Evolutionary conservation across 1,140 invertebrate genomes (phyloP).

Genomic region (Drosophila grimshawi): DNA sequence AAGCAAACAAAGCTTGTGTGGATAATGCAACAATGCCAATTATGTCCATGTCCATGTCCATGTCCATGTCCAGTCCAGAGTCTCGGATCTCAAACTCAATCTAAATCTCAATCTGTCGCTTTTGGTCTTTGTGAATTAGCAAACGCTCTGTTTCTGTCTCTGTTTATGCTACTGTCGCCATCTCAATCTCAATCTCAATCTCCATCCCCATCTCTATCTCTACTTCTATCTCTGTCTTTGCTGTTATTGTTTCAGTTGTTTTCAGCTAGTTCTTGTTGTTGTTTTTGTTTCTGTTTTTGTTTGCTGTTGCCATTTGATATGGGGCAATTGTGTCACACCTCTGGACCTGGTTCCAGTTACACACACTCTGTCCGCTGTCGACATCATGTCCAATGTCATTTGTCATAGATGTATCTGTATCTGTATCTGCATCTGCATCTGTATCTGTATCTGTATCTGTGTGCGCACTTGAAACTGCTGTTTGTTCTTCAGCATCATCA

Average conservation of each 20-base stretch:
- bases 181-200: slow-evolving; percentile 17
- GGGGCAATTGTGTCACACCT: slow-evolving; percentile 72
- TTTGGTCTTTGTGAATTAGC: slow-evolving; percentile 49
- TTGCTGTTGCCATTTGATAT: slow-evolving; percentile 58
- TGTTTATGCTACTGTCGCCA: no score
- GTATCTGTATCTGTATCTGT: neutral
- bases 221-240: slow-evolving; percentile 15
- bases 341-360: slow-evolving; percentile 46
- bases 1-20: neutral
- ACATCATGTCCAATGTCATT: slow-evolving; percentile 66
- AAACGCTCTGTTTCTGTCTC: slow-evolving; percentile 7
- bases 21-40: slow-evolving; percentile 69
- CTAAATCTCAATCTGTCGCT: slow-evolving; percentile 52
- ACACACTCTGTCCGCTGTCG: slow-evolving; percentile 14
- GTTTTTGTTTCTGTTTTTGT: slow-evolving; percentile 16
- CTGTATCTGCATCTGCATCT: slow-evolving; percentile 10
- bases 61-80: slow-evolving; percentile 11
- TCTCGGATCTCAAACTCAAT: slow-evolving; percentile 19
- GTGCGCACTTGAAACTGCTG: neutral
- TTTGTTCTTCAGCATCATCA: no score
- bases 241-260: neutral
- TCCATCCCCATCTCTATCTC: slow-evolving; percentile 22
- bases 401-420: slow-evolving; percentile 60
- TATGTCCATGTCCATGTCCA: slow-evolving; percentile 67
- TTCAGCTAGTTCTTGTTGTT: neutral